Base-by-base conservation (phyloP, 1,140 invertebrate species). In the Dendrolimus kikuchii region DNA sequence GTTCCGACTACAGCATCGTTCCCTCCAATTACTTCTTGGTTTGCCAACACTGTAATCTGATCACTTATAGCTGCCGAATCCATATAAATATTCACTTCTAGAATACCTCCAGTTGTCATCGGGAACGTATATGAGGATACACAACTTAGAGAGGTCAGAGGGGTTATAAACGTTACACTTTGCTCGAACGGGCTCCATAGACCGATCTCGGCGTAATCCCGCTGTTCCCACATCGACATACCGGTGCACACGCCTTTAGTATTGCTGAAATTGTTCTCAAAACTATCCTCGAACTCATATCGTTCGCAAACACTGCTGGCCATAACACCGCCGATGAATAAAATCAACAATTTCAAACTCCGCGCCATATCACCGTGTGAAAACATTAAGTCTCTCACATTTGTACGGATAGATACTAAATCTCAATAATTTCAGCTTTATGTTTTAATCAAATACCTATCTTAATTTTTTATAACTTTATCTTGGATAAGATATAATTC, bases 11-110 rank as follows among this genome's bases (percentile, higher is more conserved):
- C 53, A 4, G 37, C 53, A 46, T 52, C 43, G 37, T 45, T 45
- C 8, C 47, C 47, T 8, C 41, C 48, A 5, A 37, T 2, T n/a
- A 49, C 41, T 6, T 47, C 9, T n/a, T 56, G 54, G 23, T 47
- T 39, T 4, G 43, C 54, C 0, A 56, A 36, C 8, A 56, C 2
- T 10, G 43, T 46, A 8, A 56, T 50, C 10, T 56, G 54, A 36
- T 56, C 54, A 39, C n/a, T 41, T 2, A 36, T 36, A 4, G 52
- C 9, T 5, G 43, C 53, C 23, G 53, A 36, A 3, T 60, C 47
- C 64, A 67, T 64, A 40, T 50, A 59, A 8, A 57, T 48, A 37
- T 64, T 60, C 5, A 62, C 40, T 51, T 62, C 62, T 7, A 68
- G 36, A 10, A 44, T 46, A 38, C 65, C 65, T 49, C 36, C 42